Base-by-base conservation (phyloP, 2,888 invertebrate genomes). In the Agriopis leucophaearia region DNA sequence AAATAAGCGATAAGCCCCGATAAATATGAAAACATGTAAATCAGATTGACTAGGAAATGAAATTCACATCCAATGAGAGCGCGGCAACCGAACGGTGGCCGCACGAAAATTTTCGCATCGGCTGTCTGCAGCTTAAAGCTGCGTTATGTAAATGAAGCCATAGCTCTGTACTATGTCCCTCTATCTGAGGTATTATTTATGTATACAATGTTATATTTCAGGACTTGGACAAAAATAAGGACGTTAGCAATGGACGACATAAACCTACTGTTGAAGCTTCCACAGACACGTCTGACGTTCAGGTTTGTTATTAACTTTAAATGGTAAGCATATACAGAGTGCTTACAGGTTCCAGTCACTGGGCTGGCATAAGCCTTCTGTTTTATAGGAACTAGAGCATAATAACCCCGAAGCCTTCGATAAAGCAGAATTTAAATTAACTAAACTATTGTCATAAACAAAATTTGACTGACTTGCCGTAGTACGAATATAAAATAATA, bases 221-320 rank as follows among this genome's bases (percentile, higher is more conserved):
- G 92, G 89, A 91, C n/a, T 70, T 74, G 0, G 90, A 91, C 61
- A 88, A 83, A 77, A 63, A 70, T 54, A 89, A 85, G 77, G 87
- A 89, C 61, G 42, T 77, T 10, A 81, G 74, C 66, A 80, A 73
- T 42, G 82, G 80, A 9, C 79, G 83, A 27, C 73, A 74, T 35
- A 89, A 87, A 70, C 76, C 80, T 57, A 57, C 0, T 35, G 75
- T 82, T 12, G 88, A 90, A 63, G 69, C 76, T 35, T 77, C 73
- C 63, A 70, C 79, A 15, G 92, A 91, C 18, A 78, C 71, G 50
- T 74, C 78, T 5, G 91, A 91, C 36, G 71, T 75, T 38, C 89
- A 90, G 85, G 91, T 90, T 81, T 74, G 42, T 38, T n/a, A n/a
- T n/a, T n/a, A n/a, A n/a, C n/a, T n/a, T n/a, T n/a, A n/a, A n/a